These are phyloP conservation scores for Pangasius sanitwongsei DNA, from an alignment of 2,797 vertebrate species.

Conservation along the genomic window DNA sequence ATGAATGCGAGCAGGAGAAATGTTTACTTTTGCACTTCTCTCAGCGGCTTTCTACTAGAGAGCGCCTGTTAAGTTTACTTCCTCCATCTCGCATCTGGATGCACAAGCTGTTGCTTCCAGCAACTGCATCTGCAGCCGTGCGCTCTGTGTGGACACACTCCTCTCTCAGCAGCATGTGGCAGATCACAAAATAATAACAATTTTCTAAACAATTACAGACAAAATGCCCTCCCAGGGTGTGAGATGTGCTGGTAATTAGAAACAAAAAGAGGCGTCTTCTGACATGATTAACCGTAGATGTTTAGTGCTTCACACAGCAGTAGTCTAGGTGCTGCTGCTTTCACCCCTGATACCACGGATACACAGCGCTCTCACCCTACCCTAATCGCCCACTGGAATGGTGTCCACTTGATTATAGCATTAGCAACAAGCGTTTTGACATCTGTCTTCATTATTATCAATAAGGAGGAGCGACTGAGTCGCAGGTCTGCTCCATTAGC, in stretches of 20 bases:
- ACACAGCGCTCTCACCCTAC: conserved; percentile 59
- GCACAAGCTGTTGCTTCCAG: conserved; percentile 72
- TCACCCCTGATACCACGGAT: conserved; percentile 39
- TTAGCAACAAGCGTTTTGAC: conserved; percentile 83
- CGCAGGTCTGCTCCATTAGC: conserved; percentile 81
- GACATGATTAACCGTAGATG: conserved; percentile 41
- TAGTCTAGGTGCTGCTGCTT: conserved; percentile 34
- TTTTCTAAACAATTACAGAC: conserved; percentile 58
- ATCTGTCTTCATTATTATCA: conserved; percentile 88
- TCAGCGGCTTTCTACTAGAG: conserved; percentile 76
- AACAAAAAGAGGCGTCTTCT: conserved; percentile 43
- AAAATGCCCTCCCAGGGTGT: conserved; percentile 53
- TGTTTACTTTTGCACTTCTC: conserved; percentile 53
- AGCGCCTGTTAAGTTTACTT: conserved; percentile 62
- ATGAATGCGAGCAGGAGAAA: conserved; percentile 17
- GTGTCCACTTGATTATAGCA: conserved; percentile 78
- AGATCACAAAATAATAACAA: conserved; percentile 58
- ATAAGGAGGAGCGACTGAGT: conserved; percentile 81
- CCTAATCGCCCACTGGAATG: conserved; percentile 64
- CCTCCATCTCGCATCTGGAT: conserved; percentile 72
- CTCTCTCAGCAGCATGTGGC: conserved; percentile 59
- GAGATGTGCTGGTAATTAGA: conserved; percentile 57
- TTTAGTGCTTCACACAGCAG: conserved; percentile 9
- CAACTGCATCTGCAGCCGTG: conserved; percentile 61
- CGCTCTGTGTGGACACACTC: conserved; percentile 43